Evolutionary conservation across 1,140 invertebrate genomes (phyloP), one percentile per base, ranked within the genome.

Genomic region (Centruroides vittatus): DNA sequence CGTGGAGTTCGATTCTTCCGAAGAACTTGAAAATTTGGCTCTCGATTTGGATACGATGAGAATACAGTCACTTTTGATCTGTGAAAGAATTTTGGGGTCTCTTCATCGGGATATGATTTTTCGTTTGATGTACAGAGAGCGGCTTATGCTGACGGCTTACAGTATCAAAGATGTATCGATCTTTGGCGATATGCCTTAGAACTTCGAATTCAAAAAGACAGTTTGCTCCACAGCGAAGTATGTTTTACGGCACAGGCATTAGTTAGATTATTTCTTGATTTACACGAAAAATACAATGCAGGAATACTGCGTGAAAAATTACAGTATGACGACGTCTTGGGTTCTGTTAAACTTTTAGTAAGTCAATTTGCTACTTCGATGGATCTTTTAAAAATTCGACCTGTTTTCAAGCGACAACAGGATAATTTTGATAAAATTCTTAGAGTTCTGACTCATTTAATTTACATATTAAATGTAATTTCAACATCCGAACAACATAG

Each of bases 91-190:
- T 67, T 75, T 93, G 41, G 89, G 88, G 5, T 75, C 81, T 6
- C 73, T 81, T 66, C 89, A 93, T 71, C 89, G 89, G 73, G 88
- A 93, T 70, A 87, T 85, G 60, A 79, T 92, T n/a, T 89, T 88
- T 62, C 79, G 87, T 47, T 65, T 82, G 3, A 82, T 83, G 79
- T 82, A 79, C 69, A 34, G 88, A 60, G 89, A 49, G 90, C 89
- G 5, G 82, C 87, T 0, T 93, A 90, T 75, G 89, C 87, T 1
- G 89, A 93, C 72, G 82, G 86, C 23, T 74, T 88, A 61, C 81
- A 86, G 63, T 87, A 89, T 74, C 86, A 90, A 70, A 78, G 84
- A 57, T 92, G 89, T 72, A 86, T 92, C 61, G 85, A 89, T 74
- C 75, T 93, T 13, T 93, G 89, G 89, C 76, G 79, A 61, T 82